Evolutionary conservation across 2,888 invertebrate species (phyloP), one percentile per base, ranked within the genome.

Genomic region (Sinopyrophorus schimmeli): DNA sequence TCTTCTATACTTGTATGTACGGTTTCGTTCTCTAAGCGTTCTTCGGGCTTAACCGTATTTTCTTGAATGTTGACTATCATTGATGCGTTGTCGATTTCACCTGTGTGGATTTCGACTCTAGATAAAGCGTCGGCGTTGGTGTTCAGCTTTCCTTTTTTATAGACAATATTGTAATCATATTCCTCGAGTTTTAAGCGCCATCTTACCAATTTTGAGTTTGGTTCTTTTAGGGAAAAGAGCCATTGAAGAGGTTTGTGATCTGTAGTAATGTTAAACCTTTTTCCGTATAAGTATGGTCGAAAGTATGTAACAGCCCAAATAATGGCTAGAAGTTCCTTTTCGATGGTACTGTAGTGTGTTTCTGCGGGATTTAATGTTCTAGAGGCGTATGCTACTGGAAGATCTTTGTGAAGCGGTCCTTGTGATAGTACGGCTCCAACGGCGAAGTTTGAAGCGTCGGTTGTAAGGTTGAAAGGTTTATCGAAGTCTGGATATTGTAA

Each of bases 271-370:
- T 7, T 21, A 11, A 35, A 54, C 30, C 41, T 34, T 10, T 23
- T n/a, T 9, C 28, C 41, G 15, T 24, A 49, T 0, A 41, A 5
- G n/a, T 48, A 48, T n/a, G 53, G 42, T 7, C 47, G 7, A 38
- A 65, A 67, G 41, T 62, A 52, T 41, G 62, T 56, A 1, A 46
- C 31, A 3, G 49, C 56, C 54, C 58, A 65, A 6, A 67, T 50
- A 1, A 68, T 61, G 0, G 63, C 64, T 24, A 66, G 26, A 0
- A 64, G 7, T 48, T 58, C 53, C 23, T 50, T 56, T 31, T 55
- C 54, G 5, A 53, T 55, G 0, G 44, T 44, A 5, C 32, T 31
- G 16, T 54, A 58, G 3, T 48, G 39, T 41, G 20, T 20, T 53
- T 56, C 53, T 0, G 38, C 21, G 24, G 42, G 40, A 12, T 47